Percentiles rank a stretch among this genome's conserved stretches.
Conservation (phyloP, 1,140 invertebrate genomes). For the Drosophila pallidifrons region DNA sequence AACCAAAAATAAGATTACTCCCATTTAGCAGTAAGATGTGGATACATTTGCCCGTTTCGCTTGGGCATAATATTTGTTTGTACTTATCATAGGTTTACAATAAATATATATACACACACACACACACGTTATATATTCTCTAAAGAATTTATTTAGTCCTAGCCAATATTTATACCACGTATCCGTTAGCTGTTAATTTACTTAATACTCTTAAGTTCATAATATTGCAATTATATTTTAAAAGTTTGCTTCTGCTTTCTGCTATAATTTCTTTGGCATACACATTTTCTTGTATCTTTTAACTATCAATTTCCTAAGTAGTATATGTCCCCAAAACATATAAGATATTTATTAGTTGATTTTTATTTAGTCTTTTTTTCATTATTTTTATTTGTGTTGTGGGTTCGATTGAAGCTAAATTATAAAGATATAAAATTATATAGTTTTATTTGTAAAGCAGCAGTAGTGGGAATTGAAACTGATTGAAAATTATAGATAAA, state of each 20-base stretch:
- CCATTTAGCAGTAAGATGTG: constrained; percentile 60
- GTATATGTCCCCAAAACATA: constrained; percentile 11
- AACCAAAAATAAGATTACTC: constrained; percentile 34
- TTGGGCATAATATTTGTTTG: constrained; percentile 26
- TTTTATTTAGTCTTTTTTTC: constrained; percentile 28
- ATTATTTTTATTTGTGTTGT: constrained; percentile 32
- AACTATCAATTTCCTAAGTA: constrained; percentile 10
- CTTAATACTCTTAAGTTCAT: constrained; percentile 20
- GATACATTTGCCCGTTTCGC: constrained; percentile 24
- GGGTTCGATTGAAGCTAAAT: constrained; percentile 11
- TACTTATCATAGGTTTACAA: constrained; percentile 30
- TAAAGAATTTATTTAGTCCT: constrained; percentile 24
- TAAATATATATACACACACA: constrained; percentile 25
- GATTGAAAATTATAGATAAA: not conserved
- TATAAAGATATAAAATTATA: not conserved
- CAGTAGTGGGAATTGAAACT: constrained; percentile 17
- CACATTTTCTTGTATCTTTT: not conserved
- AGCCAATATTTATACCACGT: constrained; percentile 46
- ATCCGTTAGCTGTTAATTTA: constrained; percentile 46
- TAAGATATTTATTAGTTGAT: constrained; percentile 22
- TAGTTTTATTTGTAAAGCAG: constrained; percentile 10
- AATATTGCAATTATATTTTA: constrained; percentile 26
- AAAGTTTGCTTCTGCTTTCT: constrained; percentile 62
- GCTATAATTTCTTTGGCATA: constrained; percentile 55
- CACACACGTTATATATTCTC: not conserved